Evolutionary conservation across 2,113 vertebrate genomes (phyloP).

Genomic region (Mustela lutreola): DNA sequence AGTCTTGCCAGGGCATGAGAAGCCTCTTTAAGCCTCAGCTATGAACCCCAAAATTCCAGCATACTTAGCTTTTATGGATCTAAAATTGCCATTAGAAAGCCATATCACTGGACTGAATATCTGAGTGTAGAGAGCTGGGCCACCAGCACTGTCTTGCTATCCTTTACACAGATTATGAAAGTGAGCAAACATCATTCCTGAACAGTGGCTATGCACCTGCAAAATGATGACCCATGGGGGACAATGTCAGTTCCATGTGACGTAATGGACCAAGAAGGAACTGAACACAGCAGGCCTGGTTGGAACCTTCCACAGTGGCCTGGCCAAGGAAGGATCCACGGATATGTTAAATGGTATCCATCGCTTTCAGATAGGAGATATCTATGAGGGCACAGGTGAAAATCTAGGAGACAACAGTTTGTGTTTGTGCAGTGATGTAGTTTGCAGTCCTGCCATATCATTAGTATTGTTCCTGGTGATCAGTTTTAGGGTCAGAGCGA

Average conservation of each 20-base stretch:
- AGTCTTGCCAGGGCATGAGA: not conserved
- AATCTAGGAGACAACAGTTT: not conserved
- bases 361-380: not conserved
- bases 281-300: not conserved
- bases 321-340: not conserved
- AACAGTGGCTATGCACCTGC: not conserved
- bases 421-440: not conserved
- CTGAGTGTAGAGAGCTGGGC: not conserved
- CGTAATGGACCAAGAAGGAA: not conserved
- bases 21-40: not conserved
- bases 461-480: not conserved
- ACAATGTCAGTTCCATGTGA: not conserved
- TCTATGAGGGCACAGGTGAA: not conserved
- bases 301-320: not conserved
- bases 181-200: not conserved
- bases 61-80: not conserved
- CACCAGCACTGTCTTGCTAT: not conserved
- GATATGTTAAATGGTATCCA: not conserved
- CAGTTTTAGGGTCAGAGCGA: not conserved
- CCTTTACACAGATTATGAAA: not conserved
- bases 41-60: not conserved
- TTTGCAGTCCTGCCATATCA: not conserved
- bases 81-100: not conserved
- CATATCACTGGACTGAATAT: not conserved
- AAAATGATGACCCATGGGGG: not conserved